Evolutionary conservation across 1,140 invertebrate species (phyloP).

Genomic region (Caenorhabditis briggsae): DNA sequence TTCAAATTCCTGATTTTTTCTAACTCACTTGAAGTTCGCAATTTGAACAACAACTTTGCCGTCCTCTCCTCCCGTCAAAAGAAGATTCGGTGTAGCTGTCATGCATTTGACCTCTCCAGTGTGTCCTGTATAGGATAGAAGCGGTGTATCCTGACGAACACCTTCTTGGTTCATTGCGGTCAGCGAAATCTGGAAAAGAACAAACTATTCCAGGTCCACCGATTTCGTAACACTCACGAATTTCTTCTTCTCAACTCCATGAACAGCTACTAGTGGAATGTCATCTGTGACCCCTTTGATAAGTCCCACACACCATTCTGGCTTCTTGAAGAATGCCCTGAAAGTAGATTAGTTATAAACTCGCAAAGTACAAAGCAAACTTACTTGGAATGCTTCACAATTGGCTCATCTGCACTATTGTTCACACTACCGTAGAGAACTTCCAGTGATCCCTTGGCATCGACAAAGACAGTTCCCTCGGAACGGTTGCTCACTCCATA

Average conservation of each 20-base stretch:
- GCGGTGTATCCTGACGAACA: neutral
- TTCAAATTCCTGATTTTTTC: too few species aligned
- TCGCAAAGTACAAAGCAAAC: neutral
- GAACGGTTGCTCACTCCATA: neutral
- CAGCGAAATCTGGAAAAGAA: neutral
- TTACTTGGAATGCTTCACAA: slow-evolving; percentile 1
- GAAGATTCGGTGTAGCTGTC: neutral
- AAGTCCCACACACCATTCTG: slow-evolving; percentile 23
- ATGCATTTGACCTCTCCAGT: slow-evolving; percentile 32
- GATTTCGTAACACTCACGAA: neutral
- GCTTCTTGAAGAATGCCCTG: slow-evolving; percentile 34
- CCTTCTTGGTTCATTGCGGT: slow-evolving; percentile 33
- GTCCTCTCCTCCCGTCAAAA: slow-evolving; percentile 23
- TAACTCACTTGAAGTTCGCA: slow-evolving; percentile 18
- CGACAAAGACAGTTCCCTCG: neutral
- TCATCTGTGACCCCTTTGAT: slow-evolving; percentile 15
- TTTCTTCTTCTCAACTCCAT: slow-evolving; percentile 32
- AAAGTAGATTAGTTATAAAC: neutral
- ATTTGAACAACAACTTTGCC: slow-evolving; percentile 29
- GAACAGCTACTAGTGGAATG: neutral
- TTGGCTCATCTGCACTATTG: neutral
- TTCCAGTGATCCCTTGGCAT: slow-evolving; percentile 3
- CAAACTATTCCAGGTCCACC: neutral
- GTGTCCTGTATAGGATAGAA: slow-evolving; percentile 13
- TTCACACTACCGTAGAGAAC: slow-evolving; percentile 23